Evolutionary conservation across 2,113 vertebrate genomes (phyloP).

Genomic region (Coregonus clupeaformis): DNA sequence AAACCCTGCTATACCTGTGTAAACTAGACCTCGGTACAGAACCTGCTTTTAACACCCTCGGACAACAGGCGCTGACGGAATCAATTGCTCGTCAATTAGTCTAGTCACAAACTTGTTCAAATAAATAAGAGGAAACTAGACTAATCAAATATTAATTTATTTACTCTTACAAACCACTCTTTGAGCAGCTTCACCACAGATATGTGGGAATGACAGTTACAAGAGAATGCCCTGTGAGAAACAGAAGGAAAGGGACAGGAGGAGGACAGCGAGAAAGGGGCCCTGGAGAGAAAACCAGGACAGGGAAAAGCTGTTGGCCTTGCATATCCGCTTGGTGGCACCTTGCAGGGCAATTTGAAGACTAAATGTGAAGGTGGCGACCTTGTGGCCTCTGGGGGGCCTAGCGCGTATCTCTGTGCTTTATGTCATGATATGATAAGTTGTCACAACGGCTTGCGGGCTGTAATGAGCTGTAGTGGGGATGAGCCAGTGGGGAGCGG

Average conservation of each 20-base stretch:
- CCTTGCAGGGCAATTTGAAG: constrained; percentile 73
- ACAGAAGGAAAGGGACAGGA: constrained; percentile 37
- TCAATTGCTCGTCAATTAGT: neutral
- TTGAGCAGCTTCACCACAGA: too few relatives aligned
- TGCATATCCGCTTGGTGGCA: constrained; percentile 71
- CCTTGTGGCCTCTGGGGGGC: constrained; percentile 59
- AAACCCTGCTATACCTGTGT: too few relatives aligned
- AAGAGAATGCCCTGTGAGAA: too few relatives aligned
- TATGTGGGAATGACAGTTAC: too few relatives aligned
- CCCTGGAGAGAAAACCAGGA: constrained; percentile 33
- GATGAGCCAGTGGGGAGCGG: constrained; percentile 18
- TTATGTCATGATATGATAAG: constrained; percentile 79
- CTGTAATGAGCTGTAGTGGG: constrained; percentile 77
- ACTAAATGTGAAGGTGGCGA: constrained; percentile 76
- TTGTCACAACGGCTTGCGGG: constrained; percentile 74
- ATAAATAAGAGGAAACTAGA: too few relatives aligned
- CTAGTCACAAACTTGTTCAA: too few relatives aligned
- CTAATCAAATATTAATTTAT: too few relatives aligned
- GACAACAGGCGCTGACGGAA: neutral
- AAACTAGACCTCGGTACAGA: neutral
- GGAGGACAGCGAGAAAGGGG: constrained; percentile 43
- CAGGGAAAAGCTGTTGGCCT: constrained; percentile 72
- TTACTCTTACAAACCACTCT: too few relatives aligned
- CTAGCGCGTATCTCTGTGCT: constrained; percentile 57
- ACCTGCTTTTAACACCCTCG: neutral